These are phyloP conservation scores for Magallana angulata DNA, from an alignment of 1,140 invertebrate genomes.

Conservation along the genomic window DNA sequence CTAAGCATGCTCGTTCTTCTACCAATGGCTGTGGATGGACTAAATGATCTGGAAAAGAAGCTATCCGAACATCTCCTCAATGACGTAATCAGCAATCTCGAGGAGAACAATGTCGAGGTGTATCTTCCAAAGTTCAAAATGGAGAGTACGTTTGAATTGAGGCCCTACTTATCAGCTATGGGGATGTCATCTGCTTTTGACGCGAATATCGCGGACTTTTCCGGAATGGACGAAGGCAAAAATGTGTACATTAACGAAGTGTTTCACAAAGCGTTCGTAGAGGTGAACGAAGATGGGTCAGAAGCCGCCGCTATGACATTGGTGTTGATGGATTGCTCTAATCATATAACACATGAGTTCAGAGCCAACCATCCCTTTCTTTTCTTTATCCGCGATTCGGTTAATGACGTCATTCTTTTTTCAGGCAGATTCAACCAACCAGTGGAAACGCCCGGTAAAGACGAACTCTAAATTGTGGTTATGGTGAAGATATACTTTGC, in stretches of 20 bases:
- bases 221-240: conserved; percentile 64
- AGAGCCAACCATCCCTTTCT: conserved; percentile 86
- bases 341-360: conserved; percentile 80
- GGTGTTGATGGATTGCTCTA: background rate
- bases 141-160: conserved; percentile 64
- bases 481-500: too few relatives aligned
- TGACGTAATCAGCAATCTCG: conserved; percentile 11
- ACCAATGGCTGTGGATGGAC: conserved; percentile 79
- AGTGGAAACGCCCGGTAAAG: too few relatives aligned
- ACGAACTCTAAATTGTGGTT: too few relatives aligned
- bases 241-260: conserved; percentile 72
- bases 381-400: conserved; percentile 77
- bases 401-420: background rate
- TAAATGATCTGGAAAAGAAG: conserved; percentile 62
- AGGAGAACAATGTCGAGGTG: conserved; percentile 60
- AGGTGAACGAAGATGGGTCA: conserved; percentile 79
- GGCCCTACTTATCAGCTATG: conserved; percentile 75
- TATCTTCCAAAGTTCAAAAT: conserved; percentile 74
- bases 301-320: conserved; percentile 67
- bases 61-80: conserved; percentile 32
- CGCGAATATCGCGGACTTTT: conserved; percentile 61
- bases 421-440: background rate
- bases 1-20: conserved; percentile 87
- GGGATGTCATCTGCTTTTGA: conserved; percentile 64
- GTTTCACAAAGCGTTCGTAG: conserved; percentile 81